Evolutionary conservation across 2,797 vertebrate species (phyloP), one percentile per base, ranked within the genome.

Genomic region (Atherinosoma microstoma): DNA sequence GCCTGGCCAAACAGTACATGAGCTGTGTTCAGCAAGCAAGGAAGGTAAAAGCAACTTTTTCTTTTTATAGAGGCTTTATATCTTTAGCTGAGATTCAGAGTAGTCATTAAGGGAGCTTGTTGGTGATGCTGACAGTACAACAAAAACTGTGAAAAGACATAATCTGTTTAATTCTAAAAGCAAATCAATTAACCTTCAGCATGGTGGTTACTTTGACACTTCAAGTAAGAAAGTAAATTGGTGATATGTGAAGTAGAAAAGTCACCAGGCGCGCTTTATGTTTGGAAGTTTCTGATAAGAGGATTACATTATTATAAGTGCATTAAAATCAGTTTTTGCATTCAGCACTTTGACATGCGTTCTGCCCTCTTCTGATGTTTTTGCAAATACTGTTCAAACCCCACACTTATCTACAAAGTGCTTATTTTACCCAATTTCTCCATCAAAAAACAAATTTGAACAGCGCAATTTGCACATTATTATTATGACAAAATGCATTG

Each of bases 1-100:
- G 93, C 86, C 92, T 98, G 87, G 97, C 95, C 79, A 96, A 95
- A 79, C 93, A 97, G 5, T 99, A 97, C 87, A 96, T 95, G 86
- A 92, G 82, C 91, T 99, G 98, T 7, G 96, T 99, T 80, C 95
- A 95, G 15, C 88, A 96, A 2, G 95, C 96, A 79, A 96, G 95
- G 84, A 96, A 97, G 97, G 92, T 92, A 84, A 54, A 83, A 24
- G 2, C 64, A 2, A 1, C 8, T 47, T n/a, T n/a, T n/a, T 9
- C 16, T 32, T 27, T 58, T 60, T 32, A 32, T 32, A 32, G 30
- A 32, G 30, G 30, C 30, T 32, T 32, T 79, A 65, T n/a, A 20
- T 75, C 59, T 20, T 75, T 84, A 59, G 70, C 64, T 78, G 34
- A 67, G 67, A 84, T 68, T 70, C 73, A 47, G 18, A 45, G 18